Conservation (phyloP, 2,888 invertebrate species). For the Eristalis tenax region DNA sequence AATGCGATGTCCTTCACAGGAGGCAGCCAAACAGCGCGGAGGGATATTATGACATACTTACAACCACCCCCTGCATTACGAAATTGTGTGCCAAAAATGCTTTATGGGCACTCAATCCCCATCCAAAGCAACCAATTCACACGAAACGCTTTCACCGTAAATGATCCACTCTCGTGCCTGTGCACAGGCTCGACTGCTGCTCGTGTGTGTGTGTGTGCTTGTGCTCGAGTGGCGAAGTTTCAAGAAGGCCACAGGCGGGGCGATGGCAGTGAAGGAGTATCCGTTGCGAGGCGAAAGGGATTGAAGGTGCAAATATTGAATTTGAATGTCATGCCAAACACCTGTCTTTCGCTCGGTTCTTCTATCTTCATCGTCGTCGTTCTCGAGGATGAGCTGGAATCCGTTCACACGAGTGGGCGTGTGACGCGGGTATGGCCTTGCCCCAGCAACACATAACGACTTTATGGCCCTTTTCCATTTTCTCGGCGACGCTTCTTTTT, state of each 20-base stretch:
- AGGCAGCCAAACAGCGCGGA: not conserved
- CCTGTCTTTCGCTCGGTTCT: slow-evolving; percentile 31
- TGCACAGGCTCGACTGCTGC: not conserved
- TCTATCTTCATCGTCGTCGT: slow-evolving; percentile 34
- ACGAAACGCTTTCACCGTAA: slow-evolving; percentile 18
- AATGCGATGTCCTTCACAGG: not conserved
- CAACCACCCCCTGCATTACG: slow-evolving; percentile 26
- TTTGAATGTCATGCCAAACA: slow-evolving; percentile 48
- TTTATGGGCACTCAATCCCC: slow-evolving; percentile 41
- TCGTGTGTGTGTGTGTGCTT: not conserved
- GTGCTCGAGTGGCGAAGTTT: not conserved
- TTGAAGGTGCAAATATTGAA: slow-evolving; percentile 53
- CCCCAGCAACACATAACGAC: not conserved
- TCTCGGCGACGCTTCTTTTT: slow-evolving; percentile 2
- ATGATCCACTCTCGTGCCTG: not conserved
- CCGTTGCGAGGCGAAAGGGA: slow-evolving; percentile 6
- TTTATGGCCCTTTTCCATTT: not conserved
- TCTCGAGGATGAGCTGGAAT: not conserved
- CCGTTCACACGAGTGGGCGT: not conserved
- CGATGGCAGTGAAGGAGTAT: not conserved
- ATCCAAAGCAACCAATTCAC: slow-evolving; percentile 17
- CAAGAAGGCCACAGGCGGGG: not conserved
- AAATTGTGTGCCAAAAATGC: slow-evolving; percentile 56
- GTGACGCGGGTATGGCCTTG: not conserved
- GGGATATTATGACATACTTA: slow-evolving; percentile 32